Evolutionary conservation across 2,797 vertebrate genomes (phyloP).

Genomic region (Borostomias antarcticus): DNA sequence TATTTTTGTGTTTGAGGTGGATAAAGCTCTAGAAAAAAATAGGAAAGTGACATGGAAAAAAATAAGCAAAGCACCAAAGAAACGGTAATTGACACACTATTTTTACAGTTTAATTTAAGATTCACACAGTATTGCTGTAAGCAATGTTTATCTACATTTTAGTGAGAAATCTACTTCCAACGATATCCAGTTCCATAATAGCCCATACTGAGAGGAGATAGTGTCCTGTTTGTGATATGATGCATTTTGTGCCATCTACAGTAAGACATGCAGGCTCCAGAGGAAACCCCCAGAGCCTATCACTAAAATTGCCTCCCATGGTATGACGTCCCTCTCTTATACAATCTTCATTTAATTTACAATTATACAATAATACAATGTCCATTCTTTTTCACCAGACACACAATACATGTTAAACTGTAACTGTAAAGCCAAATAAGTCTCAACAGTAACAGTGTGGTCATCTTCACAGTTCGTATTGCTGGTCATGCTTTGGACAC

Average conservation of each 20-base stretch:
- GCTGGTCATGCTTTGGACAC: slow-evolving; percentile 17
- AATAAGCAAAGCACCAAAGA: slow-evolving; percentile 20
- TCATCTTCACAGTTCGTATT: slow-evolving; percentile 23
- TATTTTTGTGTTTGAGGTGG: slow-evolving; percentile 17
- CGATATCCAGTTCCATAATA: too few relatives aligned
- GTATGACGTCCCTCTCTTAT: neutral
- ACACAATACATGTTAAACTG: too few relatives aligned
- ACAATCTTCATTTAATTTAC: neutral
- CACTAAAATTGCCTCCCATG: neutral
- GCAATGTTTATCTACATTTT: too few relatives aligned
- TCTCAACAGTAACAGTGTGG: slow-evolving; percentile 7
- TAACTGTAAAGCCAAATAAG: too few relatives aligned
- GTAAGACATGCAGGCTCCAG: neutral
- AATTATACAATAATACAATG: too few relatives aligned
- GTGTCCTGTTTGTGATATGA: too few relatives aligned
- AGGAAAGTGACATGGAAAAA: slow-evolving; percentile 24
- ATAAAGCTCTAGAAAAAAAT: slow-evolving; percentile 22
- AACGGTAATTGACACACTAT: neutral
- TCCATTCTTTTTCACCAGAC: too few relatives aligned
- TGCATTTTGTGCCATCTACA: neutral
- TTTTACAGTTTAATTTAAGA: neutral
- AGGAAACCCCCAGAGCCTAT: neutral
- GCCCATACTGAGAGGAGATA: neutral
- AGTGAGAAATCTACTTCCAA: too few relatives aligned
- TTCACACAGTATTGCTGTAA: too few relatives aligned